Base-by-base conservation (phyloP, 2,113 vertebrate genomes). In the Seriola rivoliana region DNA sequence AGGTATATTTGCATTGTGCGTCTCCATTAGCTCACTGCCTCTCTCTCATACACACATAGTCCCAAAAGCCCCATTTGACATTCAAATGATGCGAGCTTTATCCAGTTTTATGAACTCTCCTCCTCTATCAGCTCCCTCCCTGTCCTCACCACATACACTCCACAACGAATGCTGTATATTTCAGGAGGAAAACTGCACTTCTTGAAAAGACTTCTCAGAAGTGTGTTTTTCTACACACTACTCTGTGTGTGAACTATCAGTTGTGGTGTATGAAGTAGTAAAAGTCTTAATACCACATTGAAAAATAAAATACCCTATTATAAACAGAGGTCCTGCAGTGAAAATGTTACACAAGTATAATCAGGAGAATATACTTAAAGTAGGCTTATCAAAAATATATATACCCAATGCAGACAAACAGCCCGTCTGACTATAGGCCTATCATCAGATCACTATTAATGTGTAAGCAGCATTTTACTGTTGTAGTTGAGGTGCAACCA, bases 1-100 rank as follows among this genome's bases (percentile, higher is more conserved):
- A 32, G 69, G 57, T 55, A 5, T 87, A 98, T 99, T 98, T 98
- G 96, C 97, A 98, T 99, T 94, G 88, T 92, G 92, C 94, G 95
- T 96, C 94, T 94, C 92, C 81, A 93, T 89, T 78, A 94, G 93
- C 91, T 92, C 93, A 85, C 92, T 86, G 89, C 62, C 63, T 67
- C 72, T 60, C 74, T 60, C 75, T 57, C 23, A 75, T 44, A 36
- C 75, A 86, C 83, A 87, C 72, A 29, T 17, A 92, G 89, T 93
- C 91, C 89, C 89, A 81, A 92, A 91, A 90, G 91, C 84, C 85
- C 93, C 78, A 96, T 99, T 99, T 99, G 97, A 96, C 95, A 97
- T 97, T 97, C 98, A 99, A 99, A 99, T 99, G 64, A 94, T 78
- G 84, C 17, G 29, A 91, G 80, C 91, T 94, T 60, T 89, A 92